phyloP scores from a whole-genome alignment of 1,140 invertebrate genomes.

The Belonocnema kinseyi region DNA sequence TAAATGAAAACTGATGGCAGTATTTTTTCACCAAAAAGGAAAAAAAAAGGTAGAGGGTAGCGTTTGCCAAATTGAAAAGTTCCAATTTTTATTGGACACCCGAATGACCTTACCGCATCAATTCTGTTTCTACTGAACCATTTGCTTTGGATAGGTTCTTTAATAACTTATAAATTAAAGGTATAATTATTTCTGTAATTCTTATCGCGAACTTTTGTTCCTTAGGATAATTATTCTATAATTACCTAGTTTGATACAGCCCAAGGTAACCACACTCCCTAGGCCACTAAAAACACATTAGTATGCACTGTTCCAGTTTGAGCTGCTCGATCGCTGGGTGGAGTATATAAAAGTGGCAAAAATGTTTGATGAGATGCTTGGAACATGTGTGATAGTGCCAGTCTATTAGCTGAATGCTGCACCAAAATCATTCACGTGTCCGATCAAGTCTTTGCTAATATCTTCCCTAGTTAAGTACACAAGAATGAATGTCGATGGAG shows the following conservation, averaged over 20 bases:
- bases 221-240: not conserved
- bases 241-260: not conserved
- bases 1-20: too few relatives aligned
- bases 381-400: not conserved
- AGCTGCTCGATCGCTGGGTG: not conserved
- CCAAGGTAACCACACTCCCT: not conserved
- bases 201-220: constrained; percentile 6
- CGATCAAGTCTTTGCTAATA: constrained; percentile 16
- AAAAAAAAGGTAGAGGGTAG: too few relatives aligned
- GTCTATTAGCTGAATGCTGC: not conserved
- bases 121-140: not conserved
- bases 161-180: constrained; percentile 5
- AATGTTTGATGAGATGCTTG: constrained; percentile 6
- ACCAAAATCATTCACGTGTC: too few relatives aligned
- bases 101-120: not conserved
- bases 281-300: not conserved
- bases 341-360: constrained; percentile 25
- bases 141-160: constrained; percentile 6
- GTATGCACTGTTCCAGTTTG: constrained; percentile 10
- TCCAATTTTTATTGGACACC: too few relatives aligned
- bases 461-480: constrained; percentile 62
- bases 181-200: not conserved
- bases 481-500: constrained; percentile 47
- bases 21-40: too few relatives aligned
- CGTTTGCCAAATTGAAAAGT: too few relatives aligned